Base-by-base conservation (phyloP, 2,113 vertebrate genomes). In the Macquaria ambigua region DNA sequence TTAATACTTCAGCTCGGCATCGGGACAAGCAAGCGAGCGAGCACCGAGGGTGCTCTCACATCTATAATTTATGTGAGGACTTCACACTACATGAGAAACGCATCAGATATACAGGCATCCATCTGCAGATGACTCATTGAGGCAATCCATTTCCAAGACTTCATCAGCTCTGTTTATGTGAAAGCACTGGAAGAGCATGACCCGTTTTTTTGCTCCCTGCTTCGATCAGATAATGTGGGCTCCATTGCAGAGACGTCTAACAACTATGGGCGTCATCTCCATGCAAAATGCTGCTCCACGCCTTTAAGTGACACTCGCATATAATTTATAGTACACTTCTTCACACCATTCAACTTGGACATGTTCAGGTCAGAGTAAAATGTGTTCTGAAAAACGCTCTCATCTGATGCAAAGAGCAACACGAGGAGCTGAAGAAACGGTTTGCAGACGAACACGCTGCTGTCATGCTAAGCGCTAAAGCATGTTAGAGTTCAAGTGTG, bases 31-130 rank as follows among this genome's bases (percentile, higher is more conserved):
- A 62, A 53, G 52, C 11, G 9, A 53, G 52, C 11, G 9, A 61
- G 81, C n/a, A 31, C 74, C 1, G 61, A 53, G 67, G 41, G 74
- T 55, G 80, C 63, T 73, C 18, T 46, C 18, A 58, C 90, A 89
- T 95, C 34, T 83, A 95, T 94, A 93, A 95, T 95, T 83, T 62
- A 95, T 90, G 71, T n/a, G 5, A 81, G 63, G 64, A 85, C 89
- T 87, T 86, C 75, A 74, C 91, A 69, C 66, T 83, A 92, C 89
- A 95, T 84, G 78, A 93, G 83, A 93, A 94, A 92, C 85, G 79
- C 94, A 93, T 94, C 87, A 87, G 79, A 87, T 55, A 73, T 74
- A 55, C 88, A 74, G 84, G 39, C 87, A 80, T 89, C 79, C 84
- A 87, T 92, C 84, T 87, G 91, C 79, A 71, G n/a, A 68, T 70